A percentile compares a stretch with the other conserved stretches of the same genome.
phyloP scores from a whole-genome alignment of 2,797 vertebrate species.

The Argyrosomus regius region DNA sequence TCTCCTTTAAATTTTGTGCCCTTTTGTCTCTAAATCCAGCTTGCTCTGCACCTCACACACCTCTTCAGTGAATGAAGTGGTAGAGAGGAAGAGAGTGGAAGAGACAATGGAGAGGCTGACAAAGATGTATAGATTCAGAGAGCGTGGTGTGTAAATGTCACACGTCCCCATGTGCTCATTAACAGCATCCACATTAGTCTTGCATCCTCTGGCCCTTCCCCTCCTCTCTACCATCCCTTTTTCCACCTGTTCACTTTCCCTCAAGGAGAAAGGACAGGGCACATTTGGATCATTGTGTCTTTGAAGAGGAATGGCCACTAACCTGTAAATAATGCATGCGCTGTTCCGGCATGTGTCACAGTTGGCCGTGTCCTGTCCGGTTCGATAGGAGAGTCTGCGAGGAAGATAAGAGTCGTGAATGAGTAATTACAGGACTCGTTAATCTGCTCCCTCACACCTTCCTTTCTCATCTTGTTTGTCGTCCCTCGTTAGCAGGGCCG shows the following conservation, averaged over 20 bases:
- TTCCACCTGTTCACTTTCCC: constrained; percentile 37
- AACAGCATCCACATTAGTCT: constrained; percentile 60
- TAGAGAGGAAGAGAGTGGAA: no score
- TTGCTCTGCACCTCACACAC: constrained; percentile 6
- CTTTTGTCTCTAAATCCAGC: constrained; percentile 23
- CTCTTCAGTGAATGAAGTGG: constrained; percentile 23
- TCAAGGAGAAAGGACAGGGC: constrained; percentile 56
- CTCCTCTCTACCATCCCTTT: neutral
- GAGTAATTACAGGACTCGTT: constrained; percentile 80
- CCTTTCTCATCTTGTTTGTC: constrained; percentile 74
- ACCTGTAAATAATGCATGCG: constrained; percentile 99
- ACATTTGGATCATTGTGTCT: constrained; percentile 61
- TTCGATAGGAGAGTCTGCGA: constrained; percentile 97
- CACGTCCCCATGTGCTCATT: constrained; percentile 53
- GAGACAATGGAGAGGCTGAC: constrained; percentile 19
- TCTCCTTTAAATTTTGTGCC: constrained; percentile 22
- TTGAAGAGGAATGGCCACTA: constrained; percentile 74
- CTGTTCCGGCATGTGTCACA: constrained; percentile 99
- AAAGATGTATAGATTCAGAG: constrained; percentile 43
- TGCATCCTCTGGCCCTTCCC: neutral
- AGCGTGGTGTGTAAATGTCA: constrained; percentile 52
- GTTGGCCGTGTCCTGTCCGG: constrained; percentile 98
- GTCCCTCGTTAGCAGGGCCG: constrained; percentile 65
- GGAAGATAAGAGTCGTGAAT: constrained; percentile 82
- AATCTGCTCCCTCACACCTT: constrained; percentile 61